phyloP scores from a whole-genome alignment of 1,140 invertebrate species.

The Bombus superbus region DNA sequence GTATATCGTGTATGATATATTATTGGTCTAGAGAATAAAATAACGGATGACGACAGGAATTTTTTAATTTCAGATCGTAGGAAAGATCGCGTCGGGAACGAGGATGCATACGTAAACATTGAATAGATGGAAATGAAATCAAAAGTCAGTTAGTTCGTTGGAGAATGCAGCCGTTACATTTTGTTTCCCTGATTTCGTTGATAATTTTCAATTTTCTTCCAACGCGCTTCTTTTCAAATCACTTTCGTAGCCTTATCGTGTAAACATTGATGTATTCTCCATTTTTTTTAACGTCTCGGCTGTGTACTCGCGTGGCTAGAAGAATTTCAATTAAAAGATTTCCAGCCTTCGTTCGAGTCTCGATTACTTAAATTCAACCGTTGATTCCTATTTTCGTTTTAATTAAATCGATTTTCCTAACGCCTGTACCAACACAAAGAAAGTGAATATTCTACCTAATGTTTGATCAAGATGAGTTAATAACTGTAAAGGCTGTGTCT shows the following conservation, averaged over 20 bases:
- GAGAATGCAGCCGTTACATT: neutral
- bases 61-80: neutral
- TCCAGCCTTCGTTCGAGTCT: neutral
- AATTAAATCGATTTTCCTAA: neutral
- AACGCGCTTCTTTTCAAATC: neutral
- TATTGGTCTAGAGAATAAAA: too few relatives aligned
- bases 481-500: neutral
- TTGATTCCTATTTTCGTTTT: neutral
- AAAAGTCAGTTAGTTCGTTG: neutral
- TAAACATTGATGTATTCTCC: neutral
- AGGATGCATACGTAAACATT: neutral
- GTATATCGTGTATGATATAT: too few relatives aligned
- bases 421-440: too few relatives aligned
- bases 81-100: neutral
- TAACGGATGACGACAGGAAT: too few relatives aligned
- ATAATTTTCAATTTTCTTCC: neutral
- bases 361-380: neutral
- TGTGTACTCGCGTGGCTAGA: too few relatives aligned
- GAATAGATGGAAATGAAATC: neutral
- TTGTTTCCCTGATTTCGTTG: neutral
- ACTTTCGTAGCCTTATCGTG: neutral
- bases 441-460: neutral
- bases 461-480: neutral
- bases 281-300: too few relatives aligned
- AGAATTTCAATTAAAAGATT: conserved; percentile 11